Base-by-base conservation (phyloP, 2,888 invertebrate genomes). In the Lasiommata megera region DNA sequence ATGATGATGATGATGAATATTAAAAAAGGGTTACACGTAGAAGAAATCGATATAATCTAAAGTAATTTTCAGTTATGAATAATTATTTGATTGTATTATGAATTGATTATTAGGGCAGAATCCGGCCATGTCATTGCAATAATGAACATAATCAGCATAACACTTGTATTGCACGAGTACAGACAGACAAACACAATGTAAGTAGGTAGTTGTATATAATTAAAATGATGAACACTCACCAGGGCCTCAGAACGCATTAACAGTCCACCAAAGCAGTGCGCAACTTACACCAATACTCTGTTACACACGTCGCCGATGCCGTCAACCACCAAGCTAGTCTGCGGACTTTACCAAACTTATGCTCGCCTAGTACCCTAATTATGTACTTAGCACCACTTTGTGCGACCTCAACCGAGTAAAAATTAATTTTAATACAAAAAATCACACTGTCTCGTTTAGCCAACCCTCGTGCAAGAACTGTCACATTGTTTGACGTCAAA, bases 231-330 rank as follows among this genome's bases (percentile, higher is more conserved):
- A 80, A 84, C 88, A 90, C 89, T 90, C 90, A 90, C 89, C 89
- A 79, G 80, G 81, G 71, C 81, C 75, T 81, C 81, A 80, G 83
- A 81, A 86, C 85, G 88, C 81, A 88, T 85, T 87, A 87, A 86
- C 88, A 87, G 84, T 87, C 82, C 88, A 90, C 89, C 89, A 88
- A 90, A 90, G 89, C 89, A 88, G 89, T 90, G 89, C 88, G 79
- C 80, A 73, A 87, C 85, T 88, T 88, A 89, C 85, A 88, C 88
- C 88, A 80, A 80, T 80, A 75, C 80, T 79, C 63, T 63, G 84
- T 88, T 88, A 88, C 84, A 84, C 86, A 86, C 86, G 82, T 69
- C 84, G 88, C 72, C 75, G 83, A 68, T 77, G 82, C 80, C 79
- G 80, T 82, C 85, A 80, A 80, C 79, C 87, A 88, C 88, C 89